Base-by-base conservation (phyloP, 2,797 vertebrate species). In the Gobio occitaniae region DNA sequence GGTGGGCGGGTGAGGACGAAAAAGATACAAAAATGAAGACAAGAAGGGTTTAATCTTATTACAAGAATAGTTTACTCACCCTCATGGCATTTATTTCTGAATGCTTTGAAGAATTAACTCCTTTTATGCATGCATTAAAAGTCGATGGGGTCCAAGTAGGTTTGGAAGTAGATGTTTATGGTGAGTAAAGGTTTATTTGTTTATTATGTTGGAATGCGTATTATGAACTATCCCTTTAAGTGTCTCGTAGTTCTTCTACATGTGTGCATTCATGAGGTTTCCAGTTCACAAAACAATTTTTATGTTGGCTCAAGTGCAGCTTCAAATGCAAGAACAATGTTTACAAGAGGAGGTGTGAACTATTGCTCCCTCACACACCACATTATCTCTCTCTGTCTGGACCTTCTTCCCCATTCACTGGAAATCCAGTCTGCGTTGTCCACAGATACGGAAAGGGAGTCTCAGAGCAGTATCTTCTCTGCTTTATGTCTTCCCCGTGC, bases 1-100 rank as follows among this genome's bases (percentile, higher is more conserved):
- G 89, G 88, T 90, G 87, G 88, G 91, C 74, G 82, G 84, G 82
- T 36, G 66, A 68, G 87, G 88, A 88, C 82, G 86, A 83, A 89
- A 92, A 86, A 66, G 91, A 86, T 90, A 79, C 83, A 81, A 83
- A 91, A 91, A 90, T 19, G 7, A 82, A 92, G 87, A 90, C 88
- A 87, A 77, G 54, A 88, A 70, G 80, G 82, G 74, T 89, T 90
- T 88, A 90, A 92, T 89, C 77, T 65, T 66, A 79, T 87, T 83
- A 89, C 38, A 47, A 65, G 17, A 82, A 84, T 69, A 72, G 50
- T 50, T 66, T n/a, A 79, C 61, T 50, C 41, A 29, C 17, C 25
- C 61, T 79, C 17, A 15, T 50, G 44, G 16, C 61, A 19, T 47
- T 79, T 21, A 50, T 79, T 79, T 65, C 25, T 79, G 65, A 47